Base-by-base conservation (phyloP, 1,140 invertebrate species). In the Macrocentrus cingulum region DNA sequence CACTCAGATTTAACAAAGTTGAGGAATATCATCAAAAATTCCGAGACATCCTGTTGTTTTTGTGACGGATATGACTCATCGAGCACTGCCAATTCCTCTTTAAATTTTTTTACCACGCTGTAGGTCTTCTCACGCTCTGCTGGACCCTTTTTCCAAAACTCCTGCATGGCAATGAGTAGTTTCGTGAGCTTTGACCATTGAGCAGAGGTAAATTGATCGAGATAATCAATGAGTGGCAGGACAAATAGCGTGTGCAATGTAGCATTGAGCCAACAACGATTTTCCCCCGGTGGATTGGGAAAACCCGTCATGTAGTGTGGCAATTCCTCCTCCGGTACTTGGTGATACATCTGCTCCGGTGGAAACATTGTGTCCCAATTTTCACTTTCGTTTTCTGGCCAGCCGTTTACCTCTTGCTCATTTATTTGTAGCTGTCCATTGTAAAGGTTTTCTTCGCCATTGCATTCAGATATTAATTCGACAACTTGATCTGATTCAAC, bases 31-130 rank as follows among this genome's bases (percentile, higher is more conserved):
- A 72, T 76, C 0, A 75, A 36, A 56, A 76, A 76, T 45, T 76
- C 74, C 1, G 74, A 74, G 0, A 74, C 74, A 60, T 76, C 74
- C 59, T 76, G 74, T 37, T 76, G 74, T 0, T 67, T 62, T 55
- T 71, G 64, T 0, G 71, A 71, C 32, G 71, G 65, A 59, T 74
- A 76, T 9, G 70, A 67, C 42, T 64, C 62, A 44, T 73, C 71
- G 0, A 76, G 15, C 36, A 62, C 51, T 25, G 52, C 54, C 18
- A 74, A 54, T 58, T 67, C 70, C 51, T 72, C 65, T 56, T 76
- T 76, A 29, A 74, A 74, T 42, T 63, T 62, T 9, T 69, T 72
- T 15, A 76, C 37, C 15, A 45, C 61, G 37, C 69, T 63, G 48
- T 73, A 66, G 18, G 61, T 67, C 29, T 45, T 68, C 1, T 61